Evolutionary conservation across 2,113 vertebrate genomes (phyloP).

Genomic region (Grammomys surdaster): DNA sequence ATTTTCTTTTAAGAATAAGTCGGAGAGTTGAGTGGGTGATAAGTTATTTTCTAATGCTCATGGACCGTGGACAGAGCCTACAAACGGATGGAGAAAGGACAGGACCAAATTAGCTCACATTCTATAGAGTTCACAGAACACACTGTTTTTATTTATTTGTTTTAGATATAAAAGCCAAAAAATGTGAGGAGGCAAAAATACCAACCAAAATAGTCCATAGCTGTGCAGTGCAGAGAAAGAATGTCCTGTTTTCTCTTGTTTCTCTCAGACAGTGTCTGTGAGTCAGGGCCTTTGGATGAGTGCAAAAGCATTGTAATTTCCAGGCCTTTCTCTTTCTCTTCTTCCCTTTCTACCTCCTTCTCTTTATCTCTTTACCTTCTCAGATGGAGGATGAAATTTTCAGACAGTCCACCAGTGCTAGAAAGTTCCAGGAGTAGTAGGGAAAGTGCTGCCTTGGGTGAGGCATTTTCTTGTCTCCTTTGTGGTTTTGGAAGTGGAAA

Average conservation of each 20-base stretch:
- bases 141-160: slow-evolving; percentile 65
- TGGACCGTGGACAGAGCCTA: slow-evolving; percentile 58
- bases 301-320: background rate
- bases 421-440: background rate
- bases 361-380: background rate
- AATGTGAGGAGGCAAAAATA: background rate
- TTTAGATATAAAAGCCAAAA: slow-evolving; percentile 56
- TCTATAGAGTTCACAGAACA: background rate
- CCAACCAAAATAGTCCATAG: slow-evolving; percentile 45
- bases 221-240: slow-evolving; percentile 54
- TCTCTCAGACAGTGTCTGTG: slow-evolving; percentile 23
- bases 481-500: background rate
- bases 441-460: background rate
- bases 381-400: background rate
- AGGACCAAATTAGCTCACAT: slow-evolving; percentile 81
- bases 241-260: background rate
- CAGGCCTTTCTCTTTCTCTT: background rate
- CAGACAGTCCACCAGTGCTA: background rate
- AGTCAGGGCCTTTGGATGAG: background rate
- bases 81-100: slow-evolving; percentile 23
- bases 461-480: background rate
- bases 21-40: slow-evolving; percentile 85
- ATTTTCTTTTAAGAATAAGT: slow-evolving; percentile 88
- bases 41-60: slow-evolving; percentile 87
- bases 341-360: background rate